A percentile compares a stretch with the other conserved stretches of the same genome.
Evolutionary conservation across 2,888 invertebrate genomes (phyloP).

Genomic region (Strigamia crassipes): DNA sequence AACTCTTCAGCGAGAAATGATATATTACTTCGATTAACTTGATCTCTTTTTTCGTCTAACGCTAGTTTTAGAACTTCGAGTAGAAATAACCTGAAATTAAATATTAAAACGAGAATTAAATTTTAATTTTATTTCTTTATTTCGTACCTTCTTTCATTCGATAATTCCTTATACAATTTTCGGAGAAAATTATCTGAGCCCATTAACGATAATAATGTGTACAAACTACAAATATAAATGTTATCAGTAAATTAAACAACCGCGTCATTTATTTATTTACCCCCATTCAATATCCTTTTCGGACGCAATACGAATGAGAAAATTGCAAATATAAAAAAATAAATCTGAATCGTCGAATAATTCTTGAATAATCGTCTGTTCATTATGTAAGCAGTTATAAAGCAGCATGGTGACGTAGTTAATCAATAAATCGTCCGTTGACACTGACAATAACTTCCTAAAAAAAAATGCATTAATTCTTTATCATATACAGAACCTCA

Average conservation of each 20-base stretch:
- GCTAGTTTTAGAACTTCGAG: not conserved
- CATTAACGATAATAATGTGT: not conserved
- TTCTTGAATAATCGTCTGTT: not conserved
- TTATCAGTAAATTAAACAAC: not conserved
- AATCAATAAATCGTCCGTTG: conserved; percentile 29
- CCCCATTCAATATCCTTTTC: conserved; percentile 20
- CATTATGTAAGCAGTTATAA: conserved; percentile 43
- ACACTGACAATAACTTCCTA: conserved; percentile 26
- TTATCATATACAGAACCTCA: not conserved
- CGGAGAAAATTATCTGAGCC: not conserved
- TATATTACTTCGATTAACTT: not conserved
- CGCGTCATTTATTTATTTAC: not conserved
- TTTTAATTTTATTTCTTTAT: not conserved
- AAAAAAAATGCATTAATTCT: not conserved
- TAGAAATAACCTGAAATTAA: not conserved
- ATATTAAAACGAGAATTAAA: not conserved
- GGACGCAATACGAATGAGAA: not conserved
- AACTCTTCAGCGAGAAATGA: conserved; percentile 33
- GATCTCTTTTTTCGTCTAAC: not conserved
- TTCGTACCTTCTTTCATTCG: not conserved
- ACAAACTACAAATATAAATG: not conserved
- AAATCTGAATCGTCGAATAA: not conserved
- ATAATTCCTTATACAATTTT: not conserved
- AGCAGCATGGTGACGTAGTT: conserved; percentile 46
- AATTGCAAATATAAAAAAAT: not conserved